These are phyloP conservation scores for Solenodon paradoxus DNA, from an alignment of 2,113 vertebrate genomes.

Conservation along the genomic window DNA sequence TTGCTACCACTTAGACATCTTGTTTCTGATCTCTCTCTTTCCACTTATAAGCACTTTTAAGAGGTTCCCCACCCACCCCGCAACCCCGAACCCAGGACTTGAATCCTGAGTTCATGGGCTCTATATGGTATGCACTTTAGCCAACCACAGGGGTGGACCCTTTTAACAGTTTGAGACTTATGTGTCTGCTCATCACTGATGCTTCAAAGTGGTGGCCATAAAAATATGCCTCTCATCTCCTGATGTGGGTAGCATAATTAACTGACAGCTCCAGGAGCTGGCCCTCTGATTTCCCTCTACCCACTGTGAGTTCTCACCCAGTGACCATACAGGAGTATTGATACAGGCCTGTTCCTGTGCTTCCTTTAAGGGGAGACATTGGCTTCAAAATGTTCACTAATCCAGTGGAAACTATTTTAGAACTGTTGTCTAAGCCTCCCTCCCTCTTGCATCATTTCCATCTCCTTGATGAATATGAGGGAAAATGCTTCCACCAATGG, in stretches of 20 bases:
- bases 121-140: too few relatives aligned
- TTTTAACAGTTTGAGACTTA: too few relatives aligned
- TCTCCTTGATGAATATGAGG: not conserved
- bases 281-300: not conserved
- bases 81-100: too few relatives aligned
- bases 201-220: not conserved
- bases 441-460: not conserved
- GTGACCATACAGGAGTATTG: not conserved
- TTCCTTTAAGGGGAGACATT: not conserved
- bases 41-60: not conserved
- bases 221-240: not conserved
- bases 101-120: too few relatives aligned
- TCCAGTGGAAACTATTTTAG: not conserved
- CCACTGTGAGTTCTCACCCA: not conserved
- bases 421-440: not conserved
- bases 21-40: not conserved
- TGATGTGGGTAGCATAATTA: not conserved
- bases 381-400: not conserved
- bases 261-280: not conserved
- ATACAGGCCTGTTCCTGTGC: not conserved
- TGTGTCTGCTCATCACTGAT: not conserved
- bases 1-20: not conserved
- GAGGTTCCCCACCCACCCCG: too few relatives aligned
- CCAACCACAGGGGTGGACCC: too few relatives aligned
- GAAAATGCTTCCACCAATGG: slow-evolving; percentile 40